Base-by-base conservation (phyloP, 2,888 invertebrate genomes). In the Resseliella maxima region DNA sequence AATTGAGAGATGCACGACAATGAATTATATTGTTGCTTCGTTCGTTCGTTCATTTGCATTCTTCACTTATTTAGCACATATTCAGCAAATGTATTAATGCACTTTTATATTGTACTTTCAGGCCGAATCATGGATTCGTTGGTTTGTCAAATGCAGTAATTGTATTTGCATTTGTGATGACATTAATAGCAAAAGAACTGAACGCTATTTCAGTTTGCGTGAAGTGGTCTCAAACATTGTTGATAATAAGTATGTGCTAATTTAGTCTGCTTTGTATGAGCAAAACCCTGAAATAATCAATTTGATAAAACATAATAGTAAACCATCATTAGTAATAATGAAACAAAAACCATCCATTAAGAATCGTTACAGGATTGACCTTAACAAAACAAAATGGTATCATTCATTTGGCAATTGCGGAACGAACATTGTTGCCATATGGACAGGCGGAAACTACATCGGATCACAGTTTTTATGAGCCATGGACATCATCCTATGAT, bases 401-500 rank as follows among this genome's bases (percentile, higher is more conserved):
- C 45, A 93, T 96, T 88, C 94, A 96, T 89, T 90, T 96, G 8
- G 95, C 95, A 91, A 93, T 95, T 50, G 93, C 94, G 89, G 93
- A 95, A 90, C 95, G 94, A 0, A 90, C 91, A 41, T 90, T 95
- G 72, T 89, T 93, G 0, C 92, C 93, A 86, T 91, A 93, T 86
- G 95, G 94, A 0, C 90, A 90, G 6, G 93, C 95, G 59, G 92
- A 93, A 87, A 88, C 18, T 0, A 45, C 85, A 12, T 15, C 41
- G 36, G 41, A 41, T 3, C 15, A 46, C 18, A 24, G 31, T 18
- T 85, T 85, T 31, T 41, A 85, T 27, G 85, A 85, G 31, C 45
- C 85, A 46, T 85, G 85, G 85, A 85, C 45, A 45, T 45, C 45
- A 27, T 45, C 45, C 1, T 41, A 85, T 46, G 45, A 85, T 1